Evolutionary conservation across 2,888 invertebrate genomes (phyloP), one percentile per base, ranked within the genome.

Genomic region (Formica aserva): DNA sequence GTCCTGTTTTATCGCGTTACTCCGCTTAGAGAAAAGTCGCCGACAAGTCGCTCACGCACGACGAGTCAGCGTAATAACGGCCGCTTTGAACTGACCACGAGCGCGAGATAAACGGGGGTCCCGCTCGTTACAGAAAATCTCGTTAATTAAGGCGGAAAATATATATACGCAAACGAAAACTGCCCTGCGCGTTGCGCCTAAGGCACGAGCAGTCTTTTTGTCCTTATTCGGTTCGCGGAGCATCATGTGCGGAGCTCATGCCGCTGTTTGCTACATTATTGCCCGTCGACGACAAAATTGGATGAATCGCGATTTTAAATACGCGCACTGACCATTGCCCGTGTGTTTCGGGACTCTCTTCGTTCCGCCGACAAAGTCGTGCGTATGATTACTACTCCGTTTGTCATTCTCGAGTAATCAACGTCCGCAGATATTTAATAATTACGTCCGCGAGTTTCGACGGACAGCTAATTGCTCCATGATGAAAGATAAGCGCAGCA

Each of bases 281-380:
- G 91, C 77, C 89, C 86, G 89, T 88, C 71, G 69, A 62, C 78
- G 78, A 78, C 69, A 90, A 92, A 92, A 91, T 93, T 92, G 92
- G 90, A 91, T 91, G 90, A 86, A 82, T 87, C 85, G 65, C 82
- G 85, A 89, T 84, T 82, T 90, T 88, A 86, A 90, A 86, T 52
- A 69, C 60, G 32, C 71, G 22, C 65, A 62, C 29, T 76, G 65
- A 65, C 63, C 67, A 52, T 48, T 48, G 67, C 29, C 26, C 52
- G 35, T 81, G 6, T 76, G 71, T 82, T 38, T 65, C 57, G 55
- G 63, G 8, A 52, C 82, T 82, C 84, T 67, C 75, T 71, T 75
- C 48, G 66, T 86, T 72, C 63, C 82, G 38, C 35, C 57, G 84
- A 65, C 75, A 66, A 82, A n/a, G 63, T 67, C 82, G 85, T 71